Evolutionary conservation across 2,888 invertebrate genomes (phyloP), one percentile per base, ranked within the genome.

Genomic region (Luperina nickerlii): DNA sequence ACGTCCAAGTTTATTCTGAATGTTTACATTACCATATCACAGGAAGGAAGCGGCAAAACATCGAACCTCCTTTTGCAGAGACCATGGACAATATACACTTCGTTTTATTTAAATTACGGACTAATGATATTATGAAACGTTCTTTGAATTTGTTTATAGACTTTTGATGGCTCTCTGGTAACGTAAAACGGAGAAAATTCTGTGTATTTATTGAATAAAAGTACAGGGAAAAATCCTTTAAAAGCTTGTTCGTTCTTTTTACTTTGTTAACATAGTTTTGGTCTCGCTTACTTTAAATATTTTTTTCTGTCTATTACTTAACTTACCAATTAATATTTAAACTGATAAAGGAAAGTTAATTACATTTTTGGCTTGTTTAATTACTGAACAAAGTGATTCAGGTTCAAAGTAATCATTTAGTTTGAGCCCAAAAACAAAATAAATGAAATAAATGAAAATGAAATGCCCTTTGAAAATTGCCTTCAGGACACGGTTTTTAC

Each of bases 41-140:
- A 75, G 89, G 87, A 87, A 88, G 83, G 89, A 87, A 85, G 63
- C n/a, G 79, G 80, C 82, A 88, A 87, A 89, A 90, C 87, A 83
- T 85, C 72, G 78, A 87, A 77, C 76, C 42, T 67, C 54, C 63
- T 27, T 67, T 51, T 45, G 48, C 70, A 8, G 66, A 67, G 69
- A 74, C 75, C 83, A 80, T 79, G 38, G 86, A 81, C 79, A 79
- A 80, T 81, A 71, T 78, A 81, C 76, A 76, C 83, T 79, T 73
- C 71, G 65, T 81, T 87, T 82, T 73, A 83, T 80, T 77, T 57
- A 66, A 72, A 77, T 74, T 68, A 72, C 65, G 13, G n/a, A 57
- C 71, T 74, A 82, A 74, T 75, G 74, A 75, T 48, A 78, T 38
- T 78, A 69, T 15, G 48, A 27, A 69, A 51, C 60, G 63, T 63